Evolutionary conservation across 2,113 vertebrate genomes (phyloP).

Genomic region (Xiphias gladius): DNA sequence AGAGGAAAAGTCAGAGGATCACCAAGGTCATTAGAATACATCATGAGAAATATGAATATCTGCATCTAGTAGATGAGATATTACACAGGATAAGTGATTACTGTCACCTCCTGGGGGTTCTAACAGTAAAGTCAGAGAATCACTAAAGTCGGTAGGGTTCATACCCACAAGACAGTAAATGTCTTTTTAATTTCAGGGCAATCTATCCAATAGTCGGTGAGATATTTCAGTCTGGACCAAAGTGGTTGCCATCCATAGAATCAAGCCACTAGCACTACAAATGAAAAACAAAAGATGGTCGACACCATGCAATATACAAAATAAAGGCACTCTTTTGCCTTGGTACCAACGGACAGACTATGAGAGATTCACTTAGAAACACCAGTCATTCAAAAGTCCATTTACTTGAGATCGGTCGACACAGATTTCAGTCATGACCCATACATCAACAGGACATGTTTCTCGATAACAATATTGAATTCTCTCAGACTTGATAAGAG

Average conservation of each 20-base stretch:
- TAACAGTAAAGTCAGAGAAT: no score
- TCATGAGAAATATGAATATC: no score
- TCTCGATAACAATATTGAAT: constrained; percentile 70
- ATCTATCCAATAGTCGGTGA: neutral
- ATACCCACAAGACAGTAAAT: neutral
- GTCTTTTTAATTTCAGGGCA: neutral
- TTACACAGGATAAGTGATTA: no score
- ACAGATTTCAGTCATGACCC: constrained; percentile 57
- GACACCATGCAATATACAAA: neutral
- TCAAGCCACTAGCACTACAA: neutral
- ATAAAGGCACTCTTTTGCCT: constrained; percentile 1
- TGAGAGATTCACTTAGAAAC: constrained; percentile 47
- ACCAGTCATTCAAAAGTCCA: constrained; percentile 64
- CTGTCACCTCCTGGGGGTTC: no score
- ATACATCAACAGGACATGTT: constrained; percentile 68
- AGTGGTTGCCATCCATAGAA: neutral
- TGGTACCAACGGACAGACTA: neutral
- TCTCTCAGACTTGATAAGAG: constrained; percentile 61
- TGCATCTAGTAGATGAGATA: no score
- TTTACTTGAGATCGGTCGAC: constrained; percentile 61
- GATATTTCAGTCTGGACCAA: neutral
- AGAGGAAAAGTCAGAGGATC: no score
- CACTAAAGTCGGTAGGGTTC: neutral
- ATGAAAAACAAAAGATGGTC: neutral
- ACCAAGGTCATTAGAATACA: no score